Conservation (phyloP, 2,888 invertebrate genomes). For the Peribatodes rhomboidaria region DNA sequence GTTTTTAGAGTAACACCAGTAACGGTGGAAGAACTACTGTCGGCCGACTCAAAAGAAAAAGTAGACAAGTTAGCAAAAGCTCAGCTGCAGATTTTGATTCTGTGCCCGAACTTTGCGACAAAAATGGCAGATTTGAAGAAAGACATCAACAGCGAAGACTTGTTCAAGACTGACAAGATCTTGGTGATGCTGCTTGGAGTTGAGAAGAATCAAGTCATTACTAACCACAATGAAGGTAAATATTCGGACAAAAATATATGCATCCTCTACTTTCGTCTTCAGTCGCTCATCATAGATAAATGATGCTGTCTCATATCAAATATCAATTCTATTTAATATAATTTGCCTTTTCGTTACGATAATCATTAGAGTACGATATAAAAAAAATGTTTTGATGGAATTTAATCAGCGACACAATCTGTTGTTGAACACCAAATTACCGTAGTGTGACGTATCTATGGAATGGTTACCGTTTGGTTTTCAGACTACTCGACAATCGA, state of each 20-base stretch:
- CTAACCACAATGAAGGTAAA: constrained; percentile 89
- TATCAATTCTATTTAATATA: too few species aligned
- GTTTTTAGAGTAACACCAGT: constrained; percentile 90
- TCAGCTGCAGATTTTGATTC: constrained; percentile 92
- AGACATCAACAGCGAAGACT: constrained; percentile 83
- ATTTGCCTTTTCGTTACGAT: too few species aligned
- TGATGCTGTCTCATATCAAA: too few species aligned
- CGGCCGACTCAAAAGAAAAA: constrained; percentile 81
- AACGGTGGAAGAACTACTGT: constrained; percentile 89
- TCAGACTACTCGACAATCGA: constrained; percentile 90
- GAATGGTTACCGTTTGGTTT: constrained; percentile 34
- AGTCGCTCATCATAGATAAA: too few species aligned
- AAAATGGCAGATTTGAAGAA: constrained; percentile 85
- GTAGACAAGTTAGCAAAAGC: constrained; percentile 87
- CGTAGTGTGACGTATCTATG: neutral
- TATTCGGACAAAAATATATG: too few species aligned
- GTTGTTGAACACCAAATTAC: neutral
- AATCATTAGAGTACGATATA: too few species aligned
- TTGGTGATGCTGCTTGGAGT: constrained; percentile 94
- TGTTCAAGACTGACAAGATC: constrained; percentile 90
- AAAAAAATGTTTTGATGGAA: too few species aligned
- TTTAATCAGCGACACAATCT: neutral
- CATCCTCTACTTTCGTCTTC: too few species aligned
- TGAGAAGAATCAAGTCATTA: constrained; percentile 89
- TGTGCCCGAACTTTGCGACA: constrained; percentile 91